Percentiles rank a stretch among this genome's conserved stretches.
Evolutionary conservation across 64 coral and sea anemone species (phyloP).

Genomic region (Montipora cactus): DNA sequence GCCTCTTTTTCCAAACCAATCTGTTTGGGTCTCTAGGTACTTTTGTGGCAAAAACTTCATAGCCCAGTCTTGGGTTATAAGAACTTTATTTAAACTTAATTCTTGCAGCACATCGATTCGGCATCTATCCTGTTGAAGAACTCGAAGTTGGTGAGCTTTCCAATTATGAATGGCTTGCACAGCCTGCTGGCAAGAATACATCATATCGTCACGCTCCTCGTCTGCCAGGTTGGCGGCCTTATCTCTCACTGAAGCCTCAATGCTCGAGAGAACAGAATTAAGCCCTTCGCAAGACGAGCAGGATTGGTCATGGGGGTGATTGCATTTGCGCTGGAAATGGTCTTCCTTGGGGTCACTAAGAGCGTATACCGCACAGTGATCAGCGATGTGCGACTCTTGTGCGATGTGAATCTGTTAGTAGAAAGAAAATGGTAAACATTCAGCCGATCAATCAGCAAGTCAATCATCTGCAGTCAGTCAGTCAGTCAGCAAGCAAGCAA

Average conservation of each 20-base stretch:
- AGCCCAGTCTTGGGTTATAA: neutral
- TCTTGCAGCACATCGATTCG: neutral
- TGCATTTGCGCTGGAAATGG: neutral
- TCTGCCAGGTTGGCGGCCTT: neutral
- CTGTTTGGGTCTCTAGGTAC: neutral
- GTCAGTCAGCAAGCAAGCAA: too few relatives aligned
- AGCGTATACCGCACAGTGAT: too few relatives aligned
- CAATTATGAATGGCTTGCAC: conserved; percentile 4
- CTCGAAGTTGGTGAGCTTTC: conserved; percentile 21
- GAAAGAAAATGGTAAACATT: neutral
- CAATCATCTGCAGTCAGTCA: neutral
- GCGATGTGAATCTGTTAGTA: neutral
- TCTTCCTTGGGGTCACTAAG: conserved; percentile 30
- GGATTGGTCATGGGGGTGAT: conserved; percentile 28
- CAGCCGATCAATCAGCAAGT: neutral
- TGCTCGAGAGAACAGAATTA: neutral
- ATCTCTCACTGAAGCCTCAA: neutral
- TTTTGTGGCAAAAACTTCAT: neutral
- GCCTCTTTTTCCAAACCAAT: conserved; percentile 35
- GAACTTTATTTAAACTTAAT: too few relatives aligned
- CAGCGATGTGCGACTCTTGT: too few relatives aligned
- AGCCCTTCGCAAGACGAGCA: conserved; percentile 47
- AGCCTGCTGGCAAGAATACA: too few relatives aligned
- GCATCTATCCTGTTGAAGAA: neutral
- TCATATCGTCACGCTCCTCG: conserved; percentile 34